These are phyloP conservation scores for Eunapius fragilis DNA, from an alignment of 37 sponge, comb jelly and placozoan species.

Conservation along the genomic window DNA sequence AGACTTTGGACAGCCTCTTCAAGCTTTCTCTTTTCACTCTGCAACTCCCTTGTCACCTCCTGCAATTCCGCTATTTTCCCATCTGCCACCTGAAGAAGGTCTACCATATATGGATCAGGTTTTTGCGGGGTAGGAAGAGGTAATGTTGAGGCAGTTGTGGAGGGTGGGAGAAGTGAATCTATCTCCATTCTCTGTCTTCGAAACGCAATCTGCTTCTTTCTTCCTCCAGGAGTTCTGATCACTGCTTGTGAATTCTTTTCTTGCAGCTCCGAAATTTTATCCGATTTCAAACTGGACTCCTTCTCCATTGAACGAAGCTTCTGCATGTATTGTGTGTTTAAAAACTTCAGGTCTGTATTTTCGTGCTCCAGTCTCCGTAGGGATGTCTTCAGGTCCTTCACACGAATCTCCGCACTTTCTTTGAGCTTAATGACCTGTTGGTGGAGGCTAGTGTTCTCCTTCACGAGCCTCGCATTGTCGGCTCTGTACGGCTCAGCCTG, in stretches of 20 bases:
- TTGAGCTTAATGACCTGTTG: constrained; percentile 80
- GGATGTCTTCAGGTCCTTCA: constrained; percentile 73
- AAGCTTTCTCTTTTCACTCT: constrained; percentile 59
- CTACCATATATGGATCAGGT: constrained; percentile 89
- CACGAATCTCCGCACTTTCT: constrained; percentile 70
- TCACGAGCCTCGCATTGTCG: constrained; percentile 91
- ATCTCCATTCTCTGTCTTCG: constrained; percentile 97
- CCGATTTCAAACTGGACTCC: constrained; percentile 77
- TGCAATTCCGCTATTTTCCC: constrained; percentile 76
- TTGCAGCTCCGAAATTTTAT: constrained; percentile 87
- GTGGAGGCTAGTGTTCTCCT: constrained; percentile 94
- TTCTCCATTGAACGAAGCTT: constrained; percentile 75
- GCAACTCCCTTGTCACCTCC: constrained; percentile 26
- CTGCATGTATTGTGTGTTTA: constrained; percentile 95
- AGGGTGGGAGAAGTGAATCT: constrained; percentile 56
- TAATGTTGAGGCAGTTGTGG: neutral
- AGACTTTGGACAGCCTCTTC: constrained; percentile 52
- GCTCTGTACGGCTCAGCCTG: constrained; percentile 92
- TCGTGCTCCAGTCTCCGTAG: constrained; percentile 93
- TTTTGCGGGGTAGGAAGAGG: constrained; percentile 19
- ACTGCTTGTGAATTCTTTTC: constrained; percentile 97
- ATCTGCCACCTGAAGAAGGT: constrained; percentile 94
- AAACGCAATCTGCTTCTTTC: constrained; percentile 85
- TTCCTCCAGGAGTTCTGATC: constrained; percentile 96
- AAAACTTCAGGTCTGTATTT: constrained; percentile 94